phyloP scores from a whole-genome alignment of 2,113 vertebrate species.

The Clinocottus analis region DNA sequence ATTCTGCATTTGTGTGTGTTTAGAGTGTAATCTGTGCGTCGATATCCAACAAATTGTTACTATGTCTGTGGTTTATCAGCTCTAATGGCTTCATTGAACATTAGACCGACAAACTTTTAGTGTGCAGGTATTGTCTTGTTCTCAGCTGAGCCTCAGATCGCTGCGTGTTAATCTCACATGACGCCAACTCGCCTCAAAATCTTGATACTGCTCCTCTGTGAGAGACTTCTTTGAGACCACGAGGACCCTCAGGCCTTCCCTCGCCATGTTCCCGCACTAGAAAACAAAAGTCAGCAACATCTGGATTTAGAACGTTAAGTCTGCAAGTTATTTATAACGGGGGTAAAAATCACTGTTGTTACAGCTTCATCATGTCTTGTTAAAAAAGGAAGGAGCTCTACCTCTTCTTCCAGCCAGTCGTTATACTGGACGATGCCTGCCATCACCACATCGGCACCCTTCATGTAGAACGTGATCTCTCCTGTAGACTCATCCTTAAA shows the following conservation, averaged over 20 bases:
- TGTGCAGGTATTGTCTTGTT: not conserved
- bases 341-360: conserved; percentile 9
- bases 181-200: conserved; percentile 89
- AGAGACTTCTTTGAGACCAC: conserved; percentile 97
- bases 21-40: not conserved
- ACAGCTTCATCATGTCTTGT: not conserved
- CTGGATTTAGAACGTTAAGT: conserved; percentile 22
- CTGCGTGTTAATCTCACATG: not conserved
- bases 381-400: conserved; percentile 51
- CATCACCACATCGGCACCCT: conserved; percentile 97
- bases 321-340: not conserved
- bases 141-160: not conserved
- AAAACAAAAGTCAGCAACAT: conserved; percentile 35
- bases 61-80: not conserved
- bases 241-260: conserved; percentile 94
- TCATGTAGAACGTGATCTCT: conserved; percentile 98
- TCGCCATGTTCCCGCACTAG: conserved; percentile 98
- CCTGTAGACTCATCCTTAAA: conserved; percentile 94
- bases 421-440: conserved; percentile 97
- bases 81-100: not conserved
- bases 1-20: conserved; percentile 14
- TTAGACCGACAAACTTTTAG: not conserved
- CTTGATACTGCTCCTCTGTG: conserved; percentile 97
- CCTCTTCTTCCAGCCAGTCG: conserved; percentile 98
- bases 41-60: not conserved